Base-by-base conservation (phyloP, 2,888 invertebrate genomes). In the Beris chalybata region DNA sequence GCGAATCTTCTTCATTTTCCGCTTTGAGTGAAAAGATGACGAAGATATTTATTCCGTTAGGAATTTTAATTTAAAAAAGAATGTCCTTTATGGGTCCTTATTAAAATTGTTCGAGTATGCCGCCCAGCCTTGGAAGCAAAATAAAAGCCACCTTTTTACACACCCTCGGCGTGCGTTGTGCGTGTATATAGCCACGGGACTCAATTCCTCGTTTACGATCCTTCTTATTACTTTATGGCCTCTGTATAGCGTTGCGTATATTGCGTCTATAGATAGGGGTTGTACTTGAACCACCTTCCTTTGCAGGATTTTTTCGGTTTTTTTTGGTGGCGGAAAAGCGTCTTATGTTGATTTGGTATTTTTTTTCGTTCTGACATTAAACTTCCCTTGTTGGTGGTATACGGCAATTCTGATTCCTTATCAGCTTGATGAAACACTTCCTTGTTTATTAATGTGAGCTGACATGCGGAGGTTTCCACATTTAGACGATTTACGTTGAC, bases 61-160 rank as follows among this genome's bases (percentile, higher is more conserved):
- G 64, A 64, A 64, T 64, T 64, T 64, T 64, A 64, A 64, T 64
- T 64, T 64, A 64, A 64, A 29, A n/a, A 64, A 64, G 54, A 64
- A 54, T 54, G 64, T 64, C 54, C 47, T 64, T 64, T 64, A 64
- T 64, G 54, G 64, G 32, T 52, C 63, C 63, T 63, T 63, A 63
- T 63, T 63, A 63, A 63, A 63, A 63, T 63, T 63, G 63, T 29
- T 63, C 30, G 13, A 63, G 63, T 63, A 50, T 52, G 43, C 52
- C 50, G 38, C 13, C 13, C 7, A 48, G 12, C 15, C 48, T 15
- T 15, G 48, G 12, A 48, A 22, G 15, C 9, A 48, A 38, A 38
- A 38, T 38, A 38, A 38, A 38, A 38, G 5, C 38, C 38, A 38
- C 9, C 38, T 38, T 38, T 38, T 9, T 48, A 15, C 48, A 48